Evolutionary conservation across 1,140 invertebrate genomes (phyloP).

Genomic region (Pseudomyrmex sp.): DNA sequence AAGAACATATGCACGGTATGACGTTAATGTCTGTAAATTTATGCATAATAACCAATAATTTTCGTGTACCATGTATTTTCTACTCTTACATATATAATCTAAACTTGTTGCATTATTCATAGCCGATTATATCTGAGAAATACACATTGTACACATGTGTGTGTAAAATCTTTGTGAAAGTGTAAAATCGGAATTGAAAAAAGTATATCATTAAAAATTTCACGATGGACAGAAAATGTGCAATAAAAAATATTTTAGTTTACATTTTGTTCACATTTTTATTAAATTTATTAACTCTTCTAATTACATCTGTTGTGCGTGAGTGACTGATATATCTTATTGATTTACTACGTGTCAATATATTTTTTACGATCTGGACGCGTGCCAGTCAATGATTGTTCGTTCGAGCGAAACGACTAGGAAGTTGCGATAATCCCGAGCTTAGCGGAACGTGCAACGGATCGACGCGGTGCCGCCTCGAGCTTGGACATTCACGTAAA

Average conservation of each 20-base stretch:
- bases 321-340: neutral
- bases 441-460: slow-evolving; percentile 13
- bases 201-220: neutral
- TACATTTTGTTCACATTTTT: too few species aligned
- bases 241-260: too few species aligned
- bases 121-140: slow-evolving; percentile 24
- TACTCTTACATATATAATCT: slow-evolving; percentile 20
- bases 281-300: too few species aligned
- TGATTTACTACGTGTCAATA: neutral
- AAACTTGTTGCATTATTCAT: slow-evolving; percentile 13
- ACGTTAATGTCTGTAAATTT: slow-evolving; percentile 50
- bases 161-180: neutral
- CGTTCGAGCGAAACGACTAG: slow-evolving; percentile 33
- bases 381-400: slow-evolving; percentile 47
- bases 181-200: neutral
- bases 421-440: slow-evolving; percentile 47
- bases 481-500: slow-evolving; percentile 57
- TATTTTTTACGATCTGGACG: neutral
- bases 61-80: slow-evolving; percentile 1
- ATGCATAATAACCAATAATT: slow-evolving; percentile 23
- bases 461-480: neutral
- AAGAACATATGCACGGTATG: slow-evolving; percentile 18
- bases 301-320: neutral
- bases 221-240: neutral
- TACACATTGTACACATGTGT: neutral